Conservation (phyloP, 2,113 vertebrate genomes). For the Oophaga pumilio region DNA sequence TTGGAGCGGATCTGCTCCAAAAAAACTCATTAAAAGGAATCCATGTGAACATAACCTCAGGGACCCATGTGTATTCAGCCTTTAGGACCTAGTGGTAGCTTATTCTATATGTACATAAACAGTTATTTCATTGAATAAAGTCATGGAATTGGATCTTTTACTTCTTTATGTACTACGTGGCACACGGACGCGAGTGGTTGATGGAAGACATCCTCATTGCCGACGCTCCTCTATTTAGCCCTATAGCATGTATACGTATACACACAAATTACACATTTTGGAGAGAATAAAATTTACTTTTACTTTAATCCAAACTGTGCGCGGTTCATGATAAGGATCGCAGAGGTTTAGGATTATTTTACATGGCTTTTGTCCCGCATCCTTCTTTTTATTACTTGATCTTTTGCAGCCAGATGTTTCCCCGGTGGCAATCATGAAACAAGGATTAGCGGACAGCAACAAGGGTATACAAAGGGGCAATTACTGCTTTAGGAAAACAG, state of each 20-base stretch:
- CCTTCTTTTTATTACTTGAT: not conserved
- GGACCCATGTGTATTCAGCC: too few species aligned
- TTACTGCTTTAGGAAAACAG: slow-evolving; percentile 15
- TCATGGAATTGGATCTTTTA: too few species aligned
- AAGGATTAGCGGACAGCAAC: slow-evolving; percentile 12
- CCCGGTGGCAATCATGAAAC: slow-evolving; percentile 12
- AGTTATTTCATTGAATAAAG: too few species aligned
- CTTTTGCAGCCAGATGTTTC: slow-evolving; percentile 19
- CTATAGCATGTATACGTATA: not conserved
- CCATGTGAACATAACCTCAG: too few species aligned
- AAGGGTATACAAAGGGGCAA: slow-evolving; percentile 5
- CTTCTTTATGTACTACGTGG: too few species aligned
- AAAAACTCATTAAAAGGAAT: too few species aligned
- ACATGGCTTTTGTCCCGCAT: slow-evolving; percentile 8
- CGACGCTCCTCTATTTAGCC: too few species aligned
- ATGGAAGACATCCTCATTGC: too few species aligned
- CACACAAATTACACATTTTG: not conserved
- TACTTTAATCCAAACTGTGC: not conserved
- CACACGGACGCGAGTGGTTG: too few species aligned
- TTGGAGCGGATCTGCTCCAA: too few species aligned
- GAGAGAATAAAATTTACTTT: not conserved
- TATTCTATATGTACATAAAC: too few species aligned
- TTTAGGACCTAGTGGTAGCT: too few species aligned
- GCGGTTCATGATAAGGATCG: not conserved
- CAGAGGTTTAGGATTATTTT: not conserved